A percentile compares a stretch with the other conserved stretches of the same genome.
phyloP scores from a whole-genome alignment of 2,888 invertebrate species.

The Chloroclystis v-ata region DNA sequence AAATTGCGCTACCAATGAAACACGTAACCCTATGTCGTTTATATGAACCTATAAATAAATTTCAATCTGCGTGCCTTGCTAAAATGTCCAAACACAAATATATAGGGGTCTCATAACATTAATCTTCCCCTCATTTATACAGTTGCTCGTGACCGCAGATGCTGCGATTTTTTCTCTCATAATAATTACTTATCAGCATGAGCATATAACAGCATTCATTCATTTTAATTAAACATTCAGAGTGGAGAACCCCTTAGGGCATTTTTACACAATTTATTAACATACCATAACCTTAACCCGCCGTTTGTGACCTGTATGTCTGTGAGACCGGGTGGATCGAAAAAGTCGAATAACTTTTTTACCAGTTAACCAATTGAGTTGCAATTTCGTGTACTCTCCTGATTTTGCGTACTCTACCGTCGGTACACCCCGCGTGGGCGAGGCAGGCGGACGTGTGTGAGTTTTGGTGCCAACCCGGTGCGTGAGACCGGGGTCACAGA shows the following conservation, averaged over 20 bases:
- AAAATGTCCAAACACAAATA: constrained; percentile 62
- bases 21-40: constrained; percentile 55
- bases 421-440: too few relatives aligned
- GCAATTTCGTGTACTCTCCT: too few relatives aligned
- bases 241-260: background rate
- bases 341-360: too few relatives aligned
- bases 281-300: too few relatives aligned
- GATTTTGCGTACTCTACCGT: too few relatives aligned
- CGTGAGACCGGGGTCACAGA: too few relatives aligned
- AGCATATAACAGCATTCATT: background rate
- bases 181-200: constrained; percentile 3
- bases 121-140: constrained; percentile 58
- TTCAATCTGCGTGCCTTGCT: constrained; percentile 60
- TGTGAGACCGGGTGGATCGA: too few relatives aligned
- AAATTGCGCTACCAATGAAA: constrained; percentile 53
- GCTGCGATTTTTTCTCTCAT: constrained; percentile 31
- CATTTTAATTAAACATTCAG: background rate
- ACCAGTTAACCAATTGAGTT: too few relatives aligned
- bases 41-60: constrained; percentile 65
- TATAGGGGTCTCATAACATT: constrained; percentile 61
- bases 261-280: too few relatives aligned
- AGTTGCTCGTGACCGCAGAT: constrained; percentile 37
- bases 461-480: too few relatives aligned
- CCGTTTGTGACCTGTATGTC: too few relatives aligned
- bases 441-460: too few relatives aligned